Percentiles rank a stretch among this genome's conserved stretches.
phyloP scores from a whole-genome alignment of 1,140 invertebrate genomes.

The Ylistrum balloti region DNA sequence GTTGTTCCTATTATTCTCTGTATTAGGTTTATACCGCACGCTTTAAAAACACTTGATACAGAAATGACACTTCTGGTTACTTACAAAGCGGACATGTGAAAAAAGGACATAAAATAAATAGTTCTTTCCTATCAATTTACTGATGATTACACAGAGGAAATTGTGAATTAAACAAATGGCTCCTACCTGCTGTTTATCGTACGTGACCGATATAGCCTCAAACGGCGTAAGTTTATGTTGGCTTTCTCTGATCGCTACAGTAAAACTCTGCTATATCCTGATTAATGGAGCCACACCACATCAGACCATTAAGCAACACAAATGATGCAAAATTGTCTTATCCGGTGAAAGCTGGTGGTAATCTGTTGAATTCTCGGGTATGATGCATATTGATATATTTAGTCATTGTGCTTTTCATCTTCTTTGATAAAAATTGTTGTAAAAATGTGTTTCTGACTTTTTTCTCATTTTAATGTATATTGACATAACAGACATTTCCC shows the following conservation, averaged over 20 bases:
- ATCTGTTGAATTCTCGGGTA: too few species aligned
- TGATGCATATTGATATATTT: too few species aligned
- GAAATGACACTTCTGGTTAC: background rate
- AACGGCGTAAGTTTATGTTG: background rate
- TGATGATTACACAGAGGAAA: slow-evolving; percentile 15
- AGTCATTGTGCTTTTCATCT: too few species aligned
- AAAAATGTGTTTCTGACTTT: too few species aligned
- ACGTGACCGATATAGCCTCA: background rate
- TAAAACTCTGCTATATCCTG: background rate
- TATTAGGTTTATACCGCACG: background rate
- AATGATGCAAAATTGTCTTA: too few species aligned
- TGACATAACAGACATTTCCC: too few species aligned
- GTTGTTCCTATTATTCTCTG: background rate
- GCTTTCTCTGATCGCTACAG: background rate
- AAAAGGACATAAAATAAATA: background rate
- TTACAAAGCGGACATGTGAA: background rate
- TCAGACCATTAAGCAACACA: too few species aligned
- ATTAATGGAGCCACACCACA: background rate
- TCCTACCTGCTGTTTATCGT: background rate
- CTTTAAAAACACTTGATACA: background rate
- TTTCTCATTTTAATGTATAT: too few species aligned
- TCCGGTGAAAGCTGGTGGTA: too few species aligned
- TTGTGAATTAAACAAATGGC: background rate
- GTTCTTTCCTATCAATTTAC: background rate
- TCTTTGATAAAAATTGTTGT: too few species aligned